A percentile compares a stretch with the other conserved stretches of the same genome.
Evolutionary conservation across 2,113 vertebrate genomes (phyloP).

Genomic region (Tenebrosternarchus preto): DNA sequence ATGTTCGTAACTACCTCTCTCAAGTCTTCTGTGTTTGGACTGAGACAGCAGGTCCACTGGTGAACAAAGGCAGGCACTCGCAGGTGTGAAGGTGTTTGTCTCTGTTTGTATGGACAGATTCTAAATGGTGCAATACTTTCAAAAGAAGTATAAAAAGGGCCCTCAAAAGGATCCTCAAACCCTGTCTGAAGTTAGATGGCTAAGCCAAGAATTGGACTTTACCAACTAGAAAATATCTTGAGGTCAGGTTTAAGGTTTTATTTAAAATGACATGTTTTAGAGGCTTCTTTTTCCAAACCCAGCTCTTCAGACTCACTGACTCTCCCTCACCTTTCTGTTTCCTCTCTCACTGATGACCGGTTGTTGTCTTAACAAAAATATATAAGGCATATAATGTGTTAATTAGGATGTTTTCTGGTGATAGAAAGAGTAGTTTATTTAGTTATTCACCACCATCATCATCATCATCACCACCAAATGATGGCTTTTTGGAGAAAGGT

Average conservation of each 20-base stretch:
- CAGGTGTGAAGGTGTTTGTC: conserved; percentile 17
- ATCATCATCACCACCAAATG: neutral
- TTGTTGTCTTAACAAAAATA: too few species aligned
- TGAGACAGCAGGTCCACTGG: neutral
- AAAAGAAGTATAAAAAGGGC: neutral
- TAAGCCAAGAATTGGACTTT: too few species aligned
- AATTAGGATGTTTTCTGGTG: too few species aligned
- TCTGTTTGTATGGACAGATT: neutral
- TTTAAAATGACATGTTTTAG: neutral
- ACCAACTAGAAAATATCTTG: neutral
- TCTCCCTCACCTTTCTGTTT: neutral
- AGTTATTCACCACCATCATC: neutral
- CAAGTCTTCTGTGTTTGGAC: neutral
- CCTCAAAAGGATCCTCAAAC: neutral
- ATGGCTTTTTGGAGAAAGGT: too few species aligned
- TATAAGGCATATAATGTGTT: too few species aligned
- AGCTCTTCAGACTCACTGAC: neutral
- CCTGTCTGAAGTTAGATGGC: neutral
- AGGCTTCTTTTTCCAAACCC: neutral
- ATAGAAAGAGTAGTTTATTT: too few species aligned
- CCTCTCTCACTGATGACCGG: too few species aligned
- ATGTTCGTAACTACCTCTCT: conserved; percentile 19
- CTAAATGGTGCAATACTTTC: neutral
- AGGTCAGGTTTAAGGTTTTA: neutral
- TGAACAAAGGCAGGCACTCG: conserved; percentile 6